Base-by-base conservation (phyloP, 2,888 invertebrate species). In the Onthophagus sagittarius region DNA sequence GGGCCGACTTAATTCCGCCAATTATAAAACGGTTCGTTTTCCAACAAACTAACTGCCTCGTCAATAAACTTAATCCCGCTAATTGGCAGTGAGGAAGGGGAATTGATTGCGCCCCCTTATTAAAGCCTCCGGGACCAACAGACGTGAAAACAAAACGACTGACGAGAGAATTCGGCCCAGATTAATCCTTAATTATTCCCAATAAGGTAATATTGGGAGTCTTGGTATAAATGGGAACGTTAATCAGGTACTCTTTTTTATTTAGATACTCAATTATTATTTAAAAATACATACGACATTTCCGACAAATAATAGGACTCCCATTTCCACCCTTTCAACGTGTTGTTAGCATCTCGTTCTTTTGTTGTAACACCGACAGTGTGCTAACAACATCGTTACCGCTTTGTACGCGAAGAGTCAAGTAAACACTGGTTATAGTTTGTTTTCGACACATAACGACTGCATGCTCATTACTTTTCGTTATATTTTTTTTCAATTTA, bases 51-150 rank as follows among this genome's bases (percentile, higher is more conserved):
- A 72, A 72, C 72, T 72, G 64, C 71, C 23, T 32, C 71, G 75
- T 75, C 72, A 69, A 75, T 75, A 73, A 75, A 75, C 64, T 73
- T 72, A 69, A 72, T 72, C 63, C 72, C 69, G 70, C 69, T 75
- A 75, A 72, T 72, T 71, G 75, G 71, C 71, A 65, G 69, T 23
- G 63, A 69, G 71, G n/a, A 23, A 67, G 31, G 31, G 31, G 23
- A 67, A 67, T 67, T 67, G 67, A 67, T 67, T 67, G 67, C 67
- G 23, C 9, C 67, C 67, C 15, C 67, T 32, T 5, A 23, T 31
- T 53, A 53, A 53, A 53, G 9, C 39, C 23, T 23, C 39, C 39
- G 7, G 39, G 39, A 11, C 39, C 39, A 53, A 53, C 39, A 53
- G 39, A 53, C 39, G 39, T 53, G 39, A 53, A 53, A 53, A 53